phyloP scores from a whole-genome alignment of 2,797 vertebrate genomes.

The Aselliscus stoliczkanus region DNA sequence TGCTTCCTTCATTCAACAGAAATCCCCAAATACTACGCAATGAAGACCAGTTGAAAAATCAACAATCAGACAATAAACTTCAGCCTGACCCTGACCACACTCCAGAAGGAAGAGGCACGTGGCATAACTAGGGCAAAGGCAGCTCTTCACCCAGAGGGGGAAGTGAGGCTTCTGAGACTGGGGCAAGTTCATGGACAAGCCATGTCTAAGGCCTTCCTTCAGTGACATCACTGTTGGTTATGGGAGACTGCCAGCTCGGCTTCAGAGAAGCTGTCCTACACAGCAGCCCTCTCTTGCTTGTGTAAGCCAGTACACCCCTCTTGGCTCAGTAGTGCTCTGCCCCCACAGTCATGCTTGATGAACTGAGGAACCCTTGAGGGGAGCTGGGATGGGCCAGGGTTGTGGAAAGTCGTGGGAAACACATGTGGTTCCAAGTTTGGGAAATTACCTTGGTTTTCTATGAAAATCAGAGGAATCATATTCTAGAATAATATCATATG shows the following conservation, averaged over 20 bases:
- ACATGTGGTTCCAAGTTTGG: not conserved
- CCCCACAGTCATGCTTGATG: not conserved
- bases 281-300: not conserved
- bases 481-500: not conserved
- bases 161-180: not conserved
- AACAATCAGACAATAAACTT: not conserved
- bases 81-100: not conserved
- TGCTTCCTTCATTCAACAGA: not conserved
- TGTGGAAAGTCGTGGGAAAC: not conserved
- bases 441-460: not conserved
- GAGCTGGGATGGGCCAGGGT: too few species aligned
- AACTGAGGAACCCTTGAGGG: too few species aligned
- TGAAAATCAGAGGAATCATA: not conserved
- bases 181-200: not conserved
- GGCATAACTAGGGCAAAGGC: not conserved
- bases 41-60: slow-evolving; percentile 41
- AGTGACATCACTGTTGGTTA: not conserved
- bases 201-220: not conserved
- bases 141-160: not conserved
- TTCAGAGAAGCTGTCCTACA: not conserved
- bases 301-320: not conserved
- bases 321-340: not conserved
- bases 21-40: slow-evolving; percentile 29
- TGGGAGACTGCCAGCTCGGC: not conserved
- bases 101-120: not conserved